Conservation (phyloP, 2,888 invertebrate genomes). For the Charanyca ferruginea region DNA sequence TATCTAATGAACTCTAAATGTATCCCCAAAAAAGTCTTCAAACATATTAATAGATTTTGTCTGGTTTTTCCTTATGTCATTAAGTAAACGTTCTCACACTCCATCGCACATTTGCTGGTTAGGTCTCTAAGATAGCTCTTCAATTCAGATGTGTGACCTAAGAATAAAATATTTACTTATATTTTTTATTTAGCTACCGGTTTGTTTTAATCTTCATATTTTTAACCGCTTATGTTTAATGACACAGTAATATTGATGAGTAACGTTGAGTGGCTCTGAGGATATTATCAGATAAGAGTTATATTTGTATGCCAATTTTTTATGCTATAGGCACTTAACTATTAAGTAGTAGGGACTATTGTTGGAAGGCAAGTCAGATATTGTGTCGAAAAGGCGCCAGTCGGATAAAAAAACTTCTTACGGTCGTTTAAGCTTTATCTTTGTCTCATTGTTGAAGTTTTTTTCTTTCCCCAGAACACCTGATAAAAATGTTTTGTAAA, state of each 20-base stretch:
- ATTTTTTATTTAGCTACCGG: slow-evolving; percentile 21
- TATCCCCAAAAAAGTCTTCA: slow-evolving; percentile 18
- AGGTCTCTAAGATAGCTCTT: slow-evolving; percentile 15
- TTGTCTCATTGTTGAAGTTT: slow-evolving; percentile 31
- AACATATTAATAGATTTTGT: slow-evolving; percentile 37
- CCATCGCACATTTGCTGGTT: slow-evolving; percentile 47
- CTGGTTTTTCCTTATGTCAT: slow-evolving; percentile 33
- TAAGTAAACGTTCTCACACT: slow-evolving; percentile 49
- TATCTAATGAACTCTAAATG: slow-evolving; percentile 23
- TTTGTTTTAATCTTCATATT: slow-evolving; percentile 22
- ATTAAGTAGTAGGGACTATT: slow-evolving; percentile 47
- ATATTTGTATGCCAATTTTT: slow-evolving; percentile 44
- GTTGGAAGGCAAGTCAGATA: slow-evolving; percentile 53
- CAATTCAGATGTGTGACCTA: slow-evolving; percentile 36
- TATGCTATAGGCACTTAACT: slow-evolving; percentile 28
- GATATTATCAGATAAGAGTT: slow-evolving; percentile 35
- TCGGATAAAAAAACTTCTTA: slow-evolving; percentile 49
- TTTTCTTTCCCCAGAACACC: slow-evolving; percentile 14
- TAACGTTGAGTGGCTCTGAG: slow-evolving; percentile 23
- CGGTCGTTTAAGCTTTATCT: slow-evolving; percentile 57
- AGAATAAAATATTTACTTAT: slow-evolving; percentile 35
- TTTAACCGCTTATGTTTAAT: slow-evolving; percentile 20
- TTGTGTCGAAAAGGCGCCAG: slow-evolving; percentile 58
- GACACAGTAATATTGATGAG: slow-evolving; percentile 7
- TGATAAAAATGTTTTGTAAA: slow-evolving; percentile 49